A percentile compares a stretch with the other conserved stretches of the same genome.
Conservation (phyloP, 92 coral and sea anemone species). For the Umimayanthus kanabou region DNA sequence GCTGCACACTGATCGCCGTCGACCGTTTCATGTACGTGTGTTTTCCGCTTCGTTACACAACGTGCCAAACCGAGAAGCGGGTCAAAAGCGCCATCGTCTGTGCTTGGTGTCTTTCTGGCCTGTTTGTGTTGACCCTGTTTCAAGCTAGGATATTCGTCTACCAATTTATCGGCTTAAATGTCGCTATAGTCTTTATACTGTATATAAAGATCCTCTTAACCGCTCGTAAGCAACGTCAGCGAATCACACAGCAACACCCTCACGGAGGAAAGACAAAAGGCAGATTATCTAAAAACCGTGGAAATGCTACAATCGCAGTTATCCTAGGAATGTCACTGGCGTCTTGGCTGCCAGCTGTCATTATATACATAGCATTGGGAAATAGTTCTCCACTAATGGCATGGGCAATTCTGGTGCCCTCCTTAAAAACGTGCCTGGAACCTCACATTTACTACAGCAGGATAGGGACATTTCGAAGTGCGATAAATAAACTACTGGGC, state of each 20-base stretch:
- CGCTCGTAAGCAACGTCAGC: constrained; percentile 5
- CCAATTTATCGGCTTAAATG: neutral
- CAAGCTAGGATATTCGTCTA: neutral
- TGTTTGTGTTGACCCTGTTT: neutral
- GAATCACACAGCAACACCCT: neutral
- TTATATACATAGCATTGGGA: neutral
- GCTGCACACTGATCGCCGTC: constrained; percentile 8
- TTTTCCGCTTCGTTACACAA: constrained; percentile 10
- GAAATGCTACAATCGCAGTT: neutral
- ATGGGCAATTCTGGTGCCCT: neutral
- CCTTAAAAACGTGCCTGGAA: neutral
- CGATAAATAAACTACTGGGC: neutral
- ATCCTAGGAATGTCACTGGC: neutral
- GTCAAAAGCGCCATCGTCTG: neutral
- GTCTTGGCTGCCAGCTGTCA: neutral
- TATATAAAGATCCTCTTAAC: neutral
- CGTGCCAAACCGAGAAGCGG: constrained; percentile 1
- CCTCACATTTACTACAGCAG: neutral
- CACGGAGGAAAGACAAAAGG: neutral
- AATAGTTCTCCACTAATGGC: neutral
- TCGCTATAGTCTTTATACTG: neutral
- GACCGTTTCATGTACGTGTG: constrained; percentile 25
- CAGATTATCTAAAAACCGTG: neutral
- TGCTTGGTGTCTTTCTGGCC: neutral
- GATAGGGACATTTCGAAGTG: neutral